These are phyloP conservation scores for Riparia riparia DNA, from an alignment of 2,113 vertebrate species.

Conservation along the genomic window DNA sequence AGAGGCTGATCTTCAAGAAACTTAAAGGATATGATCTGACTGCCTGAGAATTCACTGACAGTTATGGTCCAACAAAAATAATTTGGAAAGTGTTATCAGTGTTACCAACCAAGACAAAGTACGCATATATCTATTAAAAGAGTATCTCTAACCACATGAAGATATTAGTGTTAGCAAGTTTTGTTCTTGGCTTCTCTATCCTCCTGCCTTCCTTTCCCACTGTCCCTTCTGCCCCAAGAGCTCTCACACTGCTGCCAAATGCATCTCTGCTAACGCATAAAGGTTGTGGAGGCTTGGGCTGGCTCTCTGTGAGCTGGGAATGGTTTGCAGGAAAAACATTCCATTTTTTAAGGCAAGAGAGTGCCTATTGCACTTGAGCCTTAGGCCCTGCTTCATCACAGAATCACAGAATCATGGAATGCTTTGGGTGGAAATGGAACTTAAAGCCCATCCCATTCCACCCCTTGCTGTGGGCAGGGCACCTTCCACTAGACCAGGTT, in stretches of 20 bases:
- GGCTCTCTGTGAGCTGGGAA: background rate
- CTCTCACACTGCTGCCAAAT: background rate
- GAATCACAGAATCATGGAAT: background rate
- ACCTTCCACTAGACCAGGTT: fast-evolving
- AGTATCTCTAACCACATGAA: background rate
- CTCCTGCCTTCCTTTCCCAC: background rate
- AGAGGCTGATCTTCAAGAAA: background rate
- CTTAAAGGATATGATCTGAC: background rate
- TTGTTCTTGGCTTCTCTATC: background rate
- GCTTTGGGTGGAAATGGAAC: background rate
- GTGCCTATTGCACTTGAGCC: background rate
- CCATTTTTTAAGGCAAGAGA: background rate
- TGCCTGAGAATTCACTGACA: background rate
- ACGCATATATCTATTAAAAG: background rate
- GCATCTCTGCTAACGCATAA: background rate
- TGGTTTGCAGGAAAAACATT: background rate
- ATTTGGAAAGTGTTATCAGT: background rate
- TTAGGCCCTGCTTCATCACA: background rate
- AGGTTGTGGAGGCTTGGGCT: background rate
- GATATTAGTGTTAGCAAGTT: background rate
- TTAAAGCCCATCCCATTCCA: background rate
- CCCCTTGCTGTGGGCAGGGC: background rate
- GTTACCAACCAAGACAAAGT: background rate
- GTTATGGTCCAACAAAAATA: background rate
- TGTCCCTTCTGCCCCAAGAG: background rate